phyloP scores from a whole-genome alignment of 2,113 vertebrate genomes.

The Cyphomyrus discorhynchus region DNA sequence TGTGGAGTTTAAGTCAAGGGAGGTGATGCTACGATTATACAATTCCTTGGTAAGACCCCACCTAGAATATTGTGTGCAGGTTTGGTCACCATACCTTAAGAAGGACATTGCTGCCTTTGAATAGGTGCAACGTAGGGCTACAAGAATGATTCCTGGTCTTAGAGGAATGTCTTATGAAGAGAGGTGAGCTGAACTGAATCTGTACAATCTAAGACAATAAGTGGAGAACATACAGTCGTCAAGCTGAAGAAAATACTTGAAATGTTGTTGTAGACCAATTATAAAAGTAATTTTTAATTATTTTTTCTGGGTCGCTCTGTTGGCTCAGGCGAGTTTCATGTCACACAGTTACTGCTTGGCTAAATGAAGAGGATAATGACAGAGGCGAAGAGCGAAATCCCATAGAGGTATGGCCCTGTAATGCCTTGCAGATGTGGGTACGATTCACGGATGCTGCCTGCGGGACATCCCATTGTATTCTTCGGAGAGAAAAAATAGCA shows the following conservation, averaged over 20 bases:
- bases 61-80: too few relatives aligned
- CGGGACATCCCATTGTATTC: neutral
- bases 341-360: neutral
- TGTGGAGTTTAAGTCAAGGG: too few relatives aligned
- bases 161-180: too few relatives aligned
- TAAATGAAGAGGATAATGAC: neutral
- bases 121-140: too few relatives aligned
- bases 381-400: neutral
- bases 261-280: neutral
- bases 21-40: too few relatives aligned
- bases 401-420: neutral
- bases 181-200: too few relatives aligned
- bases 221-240: neutral
- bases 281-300: neutral
- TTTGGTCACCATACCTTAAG: too few relatives aligned
- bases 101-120: too few relatives aligned
- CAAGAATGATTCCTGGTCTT: too few relatives aligned
- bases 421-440: neutral
- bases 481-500: neutral
- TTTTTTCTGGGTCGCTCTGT: neutral
- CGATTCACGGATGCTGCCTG: neutral
- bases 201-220: neutral
- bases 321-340: neutral
- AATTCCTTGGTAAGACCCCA: too few relatives aligned
- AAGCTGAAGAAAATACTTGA: neutral